Evolutionary conservation across 2,797 vertebrate species (phyloP).

Genomic region (Pagetopsis macropterus): DNA sequence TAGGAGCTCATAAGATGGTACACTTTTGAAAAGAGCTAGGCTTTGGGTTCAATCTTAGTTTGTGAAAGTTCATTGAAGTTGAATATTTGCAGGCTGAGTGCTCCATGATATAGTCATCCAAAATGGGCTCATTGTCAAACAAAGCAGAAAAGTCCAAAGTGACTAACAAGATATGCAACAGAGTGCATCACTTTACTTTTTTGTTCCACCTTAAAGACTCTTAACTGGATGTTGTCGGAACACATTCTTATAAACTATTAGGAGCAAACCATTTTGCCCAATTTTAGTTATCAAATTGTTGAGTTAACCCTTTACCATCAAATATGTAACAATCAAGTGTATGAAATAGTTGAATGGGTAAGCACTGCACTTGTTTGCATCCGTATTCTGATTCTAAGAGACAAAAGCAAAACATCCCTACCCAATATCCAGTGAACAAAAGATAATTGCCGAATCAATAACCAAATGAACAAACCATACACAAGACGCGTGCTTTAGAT

Average conservation of each 20-base stretch:
- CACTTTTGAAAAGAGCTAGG: background rate
- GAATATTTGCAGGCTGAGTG: background rate
- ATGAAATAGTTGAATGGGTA: background rate
- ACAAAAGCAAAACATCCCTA: background rate
- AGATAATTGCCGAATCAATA: background rate
- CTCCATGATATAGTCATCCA: background rate
- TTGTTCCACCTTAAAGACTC: background rate
- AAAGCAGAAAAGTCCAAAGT: constrained; percentile 1
- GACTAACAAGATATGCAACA: constrained; percentile 5
- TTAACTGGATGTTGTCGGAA: background rate
- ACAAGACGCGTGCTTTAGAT: background rate
- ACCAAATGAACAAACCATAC: background rate
- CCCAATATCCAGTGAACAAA: background rate
- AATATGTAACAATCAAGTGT: background rate
- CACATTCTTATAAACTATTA: background rate
- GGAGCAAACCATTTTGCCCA: background rate
- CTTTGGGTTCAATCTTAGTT: constrained; percentile 12
- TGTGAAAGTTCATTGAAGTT: constrained; percentile 7
- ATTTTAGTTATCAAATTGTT: background rate
- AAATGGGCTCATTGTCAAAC: background rate
- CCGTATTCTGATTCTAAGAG: background rate
- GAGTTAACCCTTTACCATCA: background rate
- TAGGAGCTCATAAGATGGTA: constrained; percentile 20
- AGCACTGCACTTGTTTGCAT: background rate
- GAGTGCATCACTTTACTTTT: background rate